A percentile compares a stretch with the other conserved stretches of the same genome.
These are phyloP conservation scores for Rhopalosiphum nymphaeae DNA, from an alignment of 2,888 invertebrate species.

Conservation along the genomic window DNA sequence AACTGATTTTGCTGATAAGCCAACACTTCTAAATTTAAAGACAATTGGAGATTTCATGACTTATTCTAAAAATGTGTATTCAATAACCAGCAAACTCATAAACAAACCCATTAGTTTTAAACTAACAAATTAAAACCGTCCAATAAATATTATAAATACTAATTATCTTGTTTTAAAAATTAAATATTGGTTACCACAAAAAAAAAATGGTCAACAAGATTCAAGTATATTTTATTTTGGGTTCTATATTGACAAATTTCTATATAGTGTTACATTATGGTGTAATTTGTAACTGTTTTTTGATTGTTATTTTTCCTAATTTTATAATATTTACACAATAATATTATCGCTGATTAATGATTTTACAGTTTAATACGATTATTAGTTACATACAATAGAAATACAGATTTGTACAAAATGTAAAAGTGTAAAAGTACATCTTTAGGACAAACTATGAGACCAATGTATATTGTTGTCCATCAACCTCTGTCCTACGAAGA, in stretches of 20 bases:
- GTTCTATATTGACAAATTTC: neutral
- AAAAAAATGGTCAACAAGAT: neutral
- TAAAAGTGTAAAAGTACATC: neutral
- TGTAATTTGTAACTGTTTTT: neutral
- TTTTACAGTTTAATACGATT: neutral
- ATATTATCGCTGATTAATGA: neutral
- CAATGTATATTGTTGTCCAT: neutral
- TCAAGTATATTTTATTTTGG: neutral
- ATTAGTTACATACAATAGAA: neutral
- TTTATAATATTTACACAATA: neutral
- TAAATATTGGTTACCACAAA: neutral
- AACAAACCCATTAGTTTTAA: neutral
- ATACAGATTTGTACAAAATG: neutral
- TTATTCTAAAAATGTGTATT: conserved; percentile 37
- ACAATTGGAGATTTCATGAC: conserved; percentile 15
- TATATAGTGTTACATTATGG: neutral
- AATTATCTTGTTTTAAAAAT: neutral
- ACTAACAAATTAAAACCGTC: neutral
- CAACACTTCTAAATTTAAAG: neutral
- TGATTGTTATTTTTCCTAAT: neutral
- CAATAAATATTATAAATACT: neutral
- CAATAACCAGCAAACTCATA: neutral
- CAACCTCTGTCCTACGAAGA: neutral
- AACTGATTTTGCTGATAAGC: neutral
- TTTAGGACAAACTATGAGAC: neutral